phyloP scores from a whole-genome alignment of 2,113 vertebrate species.

The Pangasianodon gigas region DNA sequence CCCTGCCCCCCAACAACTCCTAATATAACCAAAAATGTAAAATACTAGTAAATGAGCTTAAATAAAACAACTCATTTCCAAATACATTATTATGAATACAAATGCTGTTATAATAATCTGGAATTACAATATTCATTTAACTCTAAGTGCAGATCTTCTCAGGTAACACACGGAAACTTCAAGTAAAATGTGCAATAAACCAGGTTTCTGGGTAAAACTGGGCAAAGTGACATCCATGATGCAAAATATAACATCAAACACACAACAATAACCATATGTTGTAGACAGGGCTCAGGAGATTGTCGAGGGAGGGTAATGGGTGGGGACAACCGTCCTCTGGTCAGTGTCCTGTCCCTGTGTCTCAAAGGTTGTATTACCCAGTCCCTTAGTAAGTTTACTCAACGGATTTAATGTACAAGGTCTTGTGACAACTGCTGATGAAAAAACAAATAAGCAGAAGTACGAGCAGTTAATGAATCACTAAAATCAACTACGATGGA shows the following conservation, averaged over 20 bases:
- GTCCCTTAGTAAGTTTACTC: constrained; percentile 8
- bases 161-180: no score
- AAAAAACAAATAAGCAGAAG: background rate
- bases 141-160: no score
- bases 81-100: no score
- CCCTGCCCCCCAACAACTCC: no score
- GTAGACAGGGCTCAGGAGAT: background rate
- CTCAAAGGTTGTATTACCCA: background rate
- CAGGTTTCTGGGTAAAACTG: background rate
- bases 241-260: background rate
- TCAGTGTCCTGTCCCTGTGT: background rate
- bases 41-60: no score
- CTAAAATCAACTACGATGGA: background rate
- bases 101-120: background rate
- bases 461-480: background rate
- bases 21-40: no score
- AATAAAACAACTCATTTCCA: no score
- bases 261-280: background rate
- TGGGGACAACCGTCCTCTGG: background rate
- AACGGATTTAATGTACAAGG: background rate
- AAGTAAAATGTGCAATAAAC: no score
- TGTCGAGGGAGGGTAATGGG: background rate
- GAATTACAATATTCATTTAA: background rate
- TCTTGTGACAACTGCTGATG: background rate
- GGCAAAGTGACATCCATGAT: background rate